These are phyloP conservation scores for Drosophila repleta DNA, from an alignment of 1,140 invertebrate genomes.

Conservation along the genomic window DNA sequence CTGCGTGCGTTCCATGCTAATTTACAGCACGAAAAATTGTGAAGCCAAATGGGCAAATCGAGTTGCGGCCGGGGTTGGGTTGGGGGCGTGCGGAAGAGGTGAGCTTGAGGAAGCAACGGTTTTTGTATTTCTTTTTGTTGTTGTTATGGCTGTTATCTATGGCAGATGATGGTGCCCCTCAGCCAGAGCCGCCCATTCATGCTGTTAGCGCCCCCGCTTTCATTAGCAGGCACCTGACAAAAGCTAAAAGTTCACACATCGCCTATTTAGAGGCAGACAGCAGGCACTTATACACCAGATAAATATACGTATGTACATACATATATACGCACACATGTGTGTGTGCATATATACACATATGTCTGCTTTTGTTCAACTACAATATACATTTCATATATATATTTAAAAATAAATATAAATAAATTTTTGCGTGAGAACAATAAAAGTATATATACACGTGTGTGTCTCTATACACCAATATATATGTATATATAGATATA, in stretches of 20 bases:
- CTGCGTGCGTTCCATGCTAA: conserved; percentile 68
- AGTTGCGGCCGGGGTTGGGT: not conserved
- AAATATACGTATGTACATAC: conserved; percentile 12
- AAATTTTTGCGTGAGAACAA: conserved; percentile 67
- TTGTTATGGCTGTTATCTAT: conserved; percentile 48
- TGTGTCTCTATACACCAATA: conserved; percentile 4
- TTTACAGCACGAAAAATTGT: conserved; percentile 46
- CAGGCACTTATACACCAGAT: conserved; percentile 44
- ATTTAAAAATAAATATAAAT: conserved; percentile 71
- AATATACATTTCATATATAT: conserved; percentile 52
- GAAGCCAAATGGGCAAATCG: conserved; percentile 11
- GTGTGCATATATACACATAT: conserved; percentile 15
- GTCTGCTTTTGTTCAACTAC: conserved; percentile 50
- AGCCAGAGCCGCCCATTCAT: not conserved
- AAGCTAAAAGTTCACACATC: conserved; percentile 79
- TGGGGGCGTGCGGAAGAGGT: not conserved
- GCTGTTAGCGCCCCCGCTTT: conserved; percentile 48
- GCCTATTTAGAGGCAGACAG: conserved; percentile 51
- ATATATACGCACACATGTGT: conserved; percentile 3
- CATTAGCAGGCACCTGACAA: conserved; percentile 78
- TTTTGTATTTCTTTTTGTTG: conserved; percentile 48
- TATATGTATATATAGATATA: not conserved
- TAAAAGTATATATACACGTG: conserved; percentile 53
- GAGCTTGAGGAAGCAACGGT: not conserved
- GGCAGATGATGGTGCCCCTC: conserved; percentile 33